Base-by-base conservation (phyloP, 2,797 vertebrate genomes). In the Lepilemur ruficaudatus region DNA sequence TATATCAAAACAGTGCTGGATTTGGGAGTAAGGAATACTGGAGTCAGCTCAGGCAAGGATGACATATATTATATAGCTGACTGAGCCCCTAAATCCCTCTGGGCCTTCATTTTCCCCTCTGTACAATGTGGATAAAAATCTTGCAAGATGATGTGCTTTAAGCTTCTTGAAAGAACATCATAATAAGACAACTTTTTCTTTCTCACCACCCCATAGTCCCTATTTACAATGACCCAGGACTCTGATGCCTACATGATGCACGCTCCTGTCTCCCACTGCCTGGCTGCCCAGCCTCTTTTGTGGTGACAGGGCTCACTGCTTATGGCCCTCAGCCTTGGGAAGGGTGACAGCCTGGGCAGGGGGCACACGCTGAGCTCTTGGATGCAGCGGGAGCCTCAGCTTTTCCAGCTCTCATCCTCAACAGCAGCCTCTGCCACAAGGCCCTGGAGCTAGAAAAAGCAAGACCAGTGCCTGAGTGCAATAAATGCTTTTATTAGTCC, bases 401-500 rank as follows among this genome's bases (percentile, higher is more conserved):
- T 52, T 78, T 88, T 92, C 91, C 43, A 63, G 48, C 46, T 63
- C 65, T 82, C 35, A 23, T 61, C 61, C 46, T 73, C 55, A 11
- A 23, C 67, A 32, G 57, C 81, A 59, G 81, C 82, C 32, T 80
- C 57, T 76, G 89, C 93, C 93, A 96, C 93, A 96, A 93, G 82
- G 94, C 97, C 96, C 95, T 75, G 93, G 70, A 97, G 97, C 96
- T 95, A 92, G 95, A 93, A 92, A 94, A 96, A 95, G 93, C 22
- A 1, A 95, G 65, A 59, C 70, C 78, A 52, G 91, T 61, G 96
- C 73, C 87, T 82, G 89, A 90, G 91, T 0, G 70, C 87, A 87
- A 94, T 98, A 97, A 97, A 97, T 88, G 95, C 59, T 94, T 98
- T 98, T 98, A 97, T 91, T 95, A 96, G 96, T 78, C 65, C 83